Percentiles rank a stretch among this genome's conserved stretches.
Evolutionary conservation across 2,113 vertebrate genomes (phyloP).

Genomic region (Choloepus hoffmanni): DNA sequence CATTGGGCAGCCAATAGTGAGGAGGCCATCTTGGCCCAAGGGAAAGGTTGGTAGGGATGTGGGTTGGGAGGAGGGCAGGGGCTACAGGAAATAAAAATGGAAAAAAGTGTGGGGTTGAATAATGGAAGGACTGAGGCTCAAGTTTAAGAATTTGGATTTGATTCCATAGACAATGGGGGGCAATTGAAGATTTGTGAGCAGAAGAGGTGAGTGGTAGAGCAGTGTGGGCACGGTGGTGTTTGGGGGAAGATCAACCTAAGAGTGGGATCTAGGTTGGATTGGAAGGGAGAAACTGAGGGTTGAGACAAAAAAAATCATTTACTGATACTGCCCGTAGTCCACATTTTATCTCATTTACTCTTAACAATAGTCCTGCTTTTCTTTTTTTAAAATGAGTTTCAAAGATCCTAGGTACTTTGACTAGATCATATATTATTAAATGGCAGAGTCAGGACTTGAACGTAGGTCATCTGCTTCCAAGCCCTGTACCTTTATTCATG

Average conservation of each 20-base stretch:
- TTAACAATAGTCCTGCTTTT: neutral
- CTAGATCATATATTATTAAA: neutral
- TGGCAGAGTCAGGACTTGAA: neutral
- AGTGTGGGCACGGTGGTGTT: neutral
- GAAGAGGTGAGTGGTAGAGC: neutral
- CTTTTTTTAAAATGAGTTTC: conserved; percentile 7
- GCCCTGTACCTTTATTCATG: neutral
- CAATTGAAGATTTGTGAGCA: neutral
- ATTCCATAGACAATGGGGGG: neutral
- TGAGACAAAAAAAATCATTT: neutral
- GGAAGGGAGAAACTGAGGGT: neutral
- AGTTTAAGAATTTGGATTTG: conserved; percentile 9
- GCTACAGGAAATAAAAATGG: neutral
- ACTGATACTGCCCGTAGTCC: neutral
- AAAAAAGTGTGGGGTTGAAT: conserved; percentile 8
- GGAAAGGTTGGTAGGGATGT: neutral
- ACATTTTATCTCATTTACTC: neutral
- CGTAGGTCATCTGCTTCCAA: neutral
- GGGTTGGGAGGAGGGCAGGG: neutral
- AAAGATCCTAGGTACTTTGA: conserved; percentile 1
- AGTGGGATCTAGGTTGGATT: neutral
- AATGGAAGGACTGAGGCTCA: neutral
- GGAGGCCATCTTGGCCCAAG: neutral
- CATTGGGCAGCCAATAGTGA: neutral
- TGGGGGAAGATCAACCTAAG: neutral